phyloP scores from a whole-genome alignment of 2,797 vertebrate species.

The Tokudaia muenninki region DNA sequence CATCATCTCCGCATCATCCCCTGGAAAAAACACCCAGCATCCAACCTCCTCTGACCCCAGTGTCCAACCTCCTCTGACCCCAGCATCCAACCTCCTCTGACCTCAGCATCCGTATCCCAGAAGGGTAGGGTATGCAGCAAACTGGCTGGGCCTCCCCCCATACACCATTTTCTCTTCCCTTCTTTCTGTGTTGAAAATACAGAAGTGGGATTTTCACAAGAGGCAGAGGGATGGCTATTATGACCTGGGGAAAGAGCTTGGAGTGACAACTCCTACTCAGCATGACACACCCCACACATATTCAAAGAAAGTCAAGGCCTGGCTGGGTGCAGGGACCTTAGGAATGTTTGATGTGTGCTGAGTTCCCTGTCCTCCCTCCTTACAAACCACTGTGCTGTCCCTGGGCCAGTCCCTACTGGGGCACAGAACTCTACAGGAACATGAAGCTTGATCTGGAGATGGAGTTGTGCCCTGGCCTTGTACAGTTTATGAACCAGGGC shows the following conservation, averaged over 20 bases:
- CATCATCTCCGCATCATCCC: no score
- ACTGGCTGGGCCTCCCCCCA: background rate
- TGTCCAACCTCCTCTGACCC: background rate
- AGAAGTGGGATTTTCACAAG: background rate
- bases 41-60: background rate
- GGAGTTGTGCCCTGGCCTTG: background rate
- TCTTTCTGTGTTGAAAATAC: conserved; percentile 42
- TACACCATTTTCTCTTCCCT: background rate
- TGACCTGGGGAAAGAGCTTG: background rate
- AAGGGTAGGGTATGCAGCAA: background rate
- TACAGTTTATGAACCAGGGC: background rate
- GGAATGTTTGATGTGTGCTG: background rate
- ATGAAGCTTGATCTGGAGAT: background rate
- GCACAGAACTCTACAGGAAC: background rate
- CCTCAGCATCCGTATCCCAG: background rate
- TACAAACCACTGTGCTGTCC: background rate
- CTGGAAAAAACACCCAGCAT: conserved; percentile 2
- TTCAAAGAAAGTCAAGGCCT: background rate
- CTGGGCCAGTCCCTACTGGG: background rate
- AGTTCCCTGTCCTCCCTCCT: background rate
- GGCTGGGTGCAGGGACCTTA: background rate
- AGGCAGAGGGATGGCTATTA: background rate
- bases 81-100: background rate
- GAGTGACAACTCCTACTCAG: background rate
- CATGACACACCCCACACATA: background rate